Evolutionary conservation across 2,113 vertebrate genomes (phyloP).

Genomic region (Vireo altiloquus): DNA sequence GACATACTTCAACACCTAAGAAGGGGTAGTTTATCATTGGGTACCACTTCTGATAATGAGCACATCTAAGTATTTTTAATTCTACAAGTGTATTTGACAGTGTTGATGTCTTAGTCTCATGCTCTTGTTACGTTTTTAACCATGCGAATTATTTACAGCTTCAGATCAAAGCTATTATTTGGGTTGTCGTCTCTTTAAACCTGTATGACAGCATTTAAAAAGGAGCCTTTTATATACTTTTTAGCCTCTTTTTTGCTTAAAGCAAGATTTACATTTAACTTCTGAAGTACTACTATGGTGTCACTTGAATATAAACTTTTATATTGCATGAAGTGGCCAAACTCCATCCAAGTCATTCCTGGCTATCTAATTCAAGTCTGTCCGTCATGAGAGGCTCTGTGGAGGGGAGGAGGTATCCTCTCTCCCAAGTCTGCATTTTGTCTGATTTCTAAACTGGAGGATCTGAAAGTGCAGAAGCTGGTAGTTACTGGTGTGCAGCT

Average conservation of each 20-base stretch:
- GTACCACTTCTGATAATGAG: not conserved
- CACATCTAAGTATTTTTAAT: not conserved
- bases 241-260: not conserved
- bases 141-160: not conserved
- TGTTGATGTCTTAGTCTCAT: not conserved
- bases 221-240: not conserved
- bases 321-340: not conserved
- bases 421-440: not conserved
- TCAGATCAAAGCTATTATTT: conserved; percentile 18
- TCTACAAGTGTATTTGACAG: not conserved
- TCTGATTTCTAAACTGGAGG: not conserved
- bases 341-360: not conserved
- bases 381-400: not conserved
- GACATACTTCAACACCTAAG: not conserved
- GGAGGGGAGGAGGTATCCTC: not conserved
- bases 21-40: not conserved
- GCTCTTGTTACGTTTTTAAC: not conserved
- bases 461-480: not conserved
- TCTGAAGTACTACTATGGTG: not conserved
- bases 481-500: not conserved
- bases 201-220: not conserved
- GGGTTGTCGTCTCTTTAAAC: not conserved
- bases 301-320: not conserved
- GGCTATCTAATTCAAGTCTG: not conserved
- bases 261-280: not conserved